Conservation (phyloP, 1,140 invertebrate genomes). For the Eulimnadia texana region DNA sequence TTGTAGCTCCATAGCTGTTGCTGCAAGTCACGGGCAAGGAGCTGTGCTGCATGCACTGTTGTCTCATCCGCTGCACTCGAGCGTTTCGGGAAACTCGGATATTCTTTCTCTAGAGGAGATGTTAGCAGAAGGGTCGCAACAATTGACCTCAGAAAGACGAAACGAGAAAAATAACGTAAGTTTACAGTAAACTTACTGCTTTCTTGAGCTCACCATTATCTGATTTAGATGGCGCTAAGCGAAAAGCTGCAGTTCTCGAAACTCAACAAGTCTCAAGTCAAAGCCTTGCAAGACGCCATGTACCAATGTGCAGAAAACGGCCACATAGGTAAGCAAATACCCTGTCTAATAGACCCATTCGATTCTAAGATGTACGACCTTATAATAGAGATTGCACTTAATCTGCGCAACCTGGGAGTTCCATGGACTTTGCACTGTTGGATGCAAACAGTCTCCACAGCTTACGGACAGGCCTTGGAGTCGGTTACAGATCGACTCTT, state of each 20-base stretch:
- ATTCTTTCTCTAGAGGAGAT: slow-evolving; percentile 82
- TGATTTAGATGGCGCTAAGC: background rate
- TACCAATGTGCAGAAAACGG: slow-evolving; percentile 82
- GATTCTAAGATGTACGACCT: background rate
- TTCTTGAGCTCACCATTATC: too few species aligned
- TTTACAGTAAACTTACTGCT: too few species aligned
- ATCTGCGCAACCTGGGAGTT: slow-evolving; percentile 62
- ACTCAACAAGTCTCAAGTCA: slow-evolving; percentile 66
- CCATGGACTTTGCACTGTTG: slow-evolving; percentile 81
- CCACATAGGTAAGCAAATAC: slow-evolving; percentile 48
- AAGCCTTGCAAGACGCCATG: slow-evolving; percentile 78
- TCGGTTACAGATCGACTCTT: slow-evolving; percentile 75
- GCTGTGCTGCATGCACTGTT: slow-evolving; percentile 58
- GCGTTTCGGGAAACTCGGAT: slow-evolving; percentile 46
- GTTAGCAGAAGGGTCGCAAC: slow-evolving; percentile 55
- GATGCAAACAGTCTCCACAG: slow-evolving; percentile 75
- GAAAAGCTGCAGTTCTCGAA: slow-evolving; percentile 34
- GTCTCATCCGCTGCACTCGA: slow-evolving; percentile 50
- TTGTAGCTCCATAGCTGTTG: slow-evolving; percentile 67
- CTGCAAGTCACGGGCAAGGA: slow-evolving; percentile 67
- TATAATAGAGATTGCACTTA: slow-evolving; percentile 66
- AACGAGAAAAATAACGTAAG: slow-evolving; percentile 23
- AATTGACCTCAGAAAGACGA: slow-evolving; percentile 25
- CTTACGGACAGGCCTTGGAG: slow-evolving; percentile 63
- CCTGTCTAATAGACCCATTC: background rate